A percentile compares a stretch with the other conserved stretches of the same genome.
phyloP scores from a whole-genome alignment of 2,797 vertebrate species.

The Cheirogaleus major region DNA sequence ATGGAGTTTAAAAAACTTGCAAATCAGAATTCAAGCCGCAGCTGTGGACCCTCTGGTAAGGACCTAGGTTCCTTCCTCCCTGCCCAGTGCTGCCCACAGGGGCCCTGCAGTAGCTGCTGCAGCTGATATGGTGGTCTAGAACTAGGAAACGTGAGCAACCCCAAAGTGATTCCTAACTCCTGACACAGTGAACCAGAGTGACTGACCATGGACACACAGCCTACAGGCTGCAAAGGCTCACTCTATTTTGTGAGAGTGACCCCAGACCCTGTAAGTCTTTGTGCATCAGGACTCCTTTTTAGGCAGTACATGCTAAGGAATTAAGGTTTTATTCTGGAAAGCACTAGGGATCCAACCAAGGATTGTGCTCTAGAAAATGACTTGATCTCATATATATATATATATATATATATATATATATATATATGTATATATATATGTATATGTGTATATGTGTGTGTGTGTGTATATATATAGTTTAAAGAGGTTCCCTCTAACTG shows the following conservation, averaged over 20 bases:
- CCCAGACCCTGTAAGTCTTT: neutral
- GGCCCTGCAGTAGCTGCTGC: neutral
- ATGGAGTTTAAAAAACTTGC: constrained; percentile 99
- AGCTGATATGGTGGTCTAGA: neutral
- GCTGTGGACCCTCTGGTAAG: constrained; percentile 91
- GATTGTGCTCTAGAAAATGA: neutral
- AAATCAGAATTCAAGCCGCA: constrained; percentile 97
- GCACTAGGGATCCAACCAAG: neutral
- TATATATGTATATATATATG: too few species aligned
- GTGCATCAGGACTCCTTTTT: neutral
- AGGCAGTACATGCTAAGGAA: neutral
- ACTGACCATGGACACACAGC: neutral
- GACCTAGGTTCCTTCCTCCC: neutral
- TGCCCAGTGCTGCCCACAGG: neutral
- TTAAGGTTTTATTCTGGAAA: constrained; percentile 5
- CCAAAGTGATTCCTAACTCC: neutral
- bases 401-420: neutral
- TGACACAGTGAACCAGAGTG: neutral
- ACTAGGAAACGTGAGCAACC: neutral
- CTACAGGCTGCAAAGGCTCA: neutral
- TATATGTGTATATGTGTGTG: too few species aligned
- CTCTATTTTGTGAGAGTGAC: neutral
- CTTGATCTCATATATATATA: neutral
- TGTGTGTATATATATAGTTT: neutral
- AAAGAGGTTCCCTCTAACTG: neutral